Conservation (phyloP, 2,797 vertebrate genomes). For the Myotis vivesi region DNA sequence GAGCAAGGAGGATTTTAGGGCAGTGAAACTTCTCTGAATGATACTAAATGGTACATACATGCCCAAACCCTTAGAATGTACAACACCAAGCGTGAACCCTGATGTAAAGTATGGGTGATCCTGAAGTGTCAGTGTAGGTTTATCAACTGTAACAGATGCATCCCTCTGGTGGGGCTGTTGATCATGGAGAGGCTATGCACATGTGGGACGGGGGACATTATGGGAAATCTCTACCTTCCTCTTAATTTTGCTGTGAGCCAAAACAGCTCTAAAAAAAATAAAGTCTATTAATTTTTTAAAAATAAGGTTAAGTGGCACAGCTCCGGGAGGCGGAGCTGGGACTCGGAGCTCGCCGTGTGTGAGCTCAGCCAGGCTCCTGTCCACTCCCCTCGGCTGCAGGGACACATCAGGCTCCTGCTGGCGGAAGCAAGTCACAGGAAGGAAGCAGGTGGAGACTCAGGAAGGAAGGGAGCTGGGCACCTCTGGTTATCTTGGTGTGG, state of each 20-base stretch:
- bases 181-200: not conserved
- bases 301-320: not conserved
- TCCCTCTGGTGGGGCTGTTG: too few species aligned
- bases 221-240: not conserved
- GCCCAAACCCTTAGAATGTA: not conserved
- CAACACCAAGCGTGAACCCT: not conserved
- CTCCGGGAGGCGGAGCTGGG: not conserved
- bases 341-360: not conserved
- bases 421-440: not conserved
- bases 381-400: rapidly evolving
- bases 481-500: too few species aligned
- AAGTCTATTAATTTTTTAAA: not conserved
- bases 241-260: not conserved
- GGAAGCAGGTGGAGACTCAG: rapidly evolving
- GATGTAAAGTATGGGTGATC: not conserved
- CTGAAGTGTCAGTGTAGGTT: rapidly evolving
- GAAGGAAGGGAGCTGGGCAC: too few species aligned
- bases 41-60: rapidly evolving
- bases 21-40: not conserved
- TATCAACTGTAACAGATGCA: not conserved
- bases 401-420: rapidly evolving
- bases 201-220: rapidly evolving
- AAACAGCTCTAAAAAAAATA: not conserved
- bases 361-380: not conserved
- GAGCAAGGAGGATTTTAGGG: not conserved